A percentile compares a stretch with the other conserved stretches of the same genome.
Evolutionary conservation across 2,113 vertebrate species (phyloP).

Genomic region (Tinamus guttatus): DNA sequence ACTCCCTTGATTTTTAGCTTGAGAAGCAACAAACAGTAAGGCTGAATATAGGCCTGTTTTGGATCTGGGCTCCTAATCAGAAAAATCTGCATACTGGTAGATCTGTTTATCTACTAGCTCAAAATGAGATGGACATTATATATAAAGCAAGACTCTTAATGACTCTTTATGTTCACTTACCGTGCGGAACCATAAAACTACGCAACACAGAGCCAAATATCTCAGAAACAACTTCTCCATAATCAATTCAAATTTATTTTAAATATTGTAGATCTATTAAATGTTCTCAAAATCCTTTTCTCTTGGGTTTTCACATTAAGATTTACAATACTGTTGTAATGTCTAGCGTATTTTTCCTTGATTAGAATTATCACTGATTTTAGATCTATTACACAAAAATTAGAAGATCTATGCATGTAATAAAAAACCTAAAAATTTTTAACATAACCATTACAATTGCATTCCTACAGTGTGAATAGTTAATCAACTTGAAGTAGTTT

Average conservation of each 20-base stretch:
- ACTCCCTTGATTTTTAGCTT: neutral
- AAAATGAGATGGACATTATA: neutral
- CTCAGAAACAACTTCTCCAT: neutral
- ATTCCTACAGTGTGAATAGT: neutral
- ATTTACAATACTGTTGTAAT: neutral
- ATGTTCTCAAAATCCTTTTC: neutral
- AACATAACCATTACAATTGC: neutral
- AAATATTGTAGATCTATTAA: neutral
- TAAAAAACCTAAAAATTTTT: neutral
- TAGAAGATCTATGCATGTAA: neutral
- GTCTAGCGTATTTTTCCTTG: neutral
- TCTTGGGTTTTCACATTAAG: neutral
- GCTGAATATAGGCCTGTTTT: neutral
- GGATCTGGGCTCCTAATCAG: neutral
- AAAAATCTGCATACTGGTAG: neutral
- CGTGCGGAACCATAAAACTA: neutral
- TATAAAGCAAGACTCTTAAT: neutral
- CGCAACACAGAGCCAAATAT: neutral
- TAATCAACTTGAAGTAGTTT: neutral
- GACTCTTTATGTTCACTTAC: neutral
- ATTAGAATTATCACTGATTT: neutral
- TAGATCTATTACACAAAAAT: neutral
- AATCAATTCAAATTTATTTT: neutral
- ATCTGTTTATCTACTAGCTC: neutral
- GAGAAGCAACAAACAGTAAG: neutral